Conservation (phyloP, 2,113 vertebrate genomes). For the Centropristis striata region DNA sequence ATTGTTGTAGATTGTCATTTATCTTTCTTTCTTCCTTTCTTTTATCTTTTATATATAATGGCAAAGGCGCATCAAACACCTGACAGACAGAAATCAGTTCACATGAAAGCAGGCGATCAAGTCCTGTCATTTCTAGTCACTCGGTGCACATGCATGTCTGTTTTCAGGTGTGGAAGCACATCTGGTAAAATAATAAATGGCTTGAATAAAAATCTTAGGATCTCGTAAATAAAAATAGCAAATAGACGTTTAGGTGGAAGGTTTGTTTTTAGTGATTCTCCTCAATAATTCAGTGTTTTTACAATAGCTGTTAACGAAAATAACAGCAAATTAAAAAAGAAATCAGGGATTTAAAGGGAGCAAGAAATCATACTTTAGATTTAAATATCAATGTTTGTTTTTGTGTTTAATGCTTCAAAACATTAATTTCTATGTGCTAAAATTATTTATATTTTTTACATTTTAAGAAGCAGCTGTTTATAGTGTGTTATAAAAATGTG, state of each 20-base stretch:
- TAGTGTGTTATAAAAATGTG: background rate
- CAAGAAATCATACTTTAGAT: background rate
- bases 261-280: background rate
- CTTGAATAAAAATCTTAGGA: conserved; percentile 14
- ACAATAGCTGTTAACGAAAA: background rate
- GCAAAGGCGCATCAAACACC: background rate
- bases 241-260: background rate
- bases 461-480: conserved; percentile 4
- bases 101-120: conserved; percentile 39
- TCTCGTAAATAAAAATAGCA: background rate
- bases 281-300: background rate
- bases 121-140: conserved; percentile 33
- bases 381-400: too few relatives aligned
- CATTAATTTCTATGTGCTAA: background rate
- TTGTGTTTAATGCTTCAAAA: background rate
- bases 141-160: background rate
- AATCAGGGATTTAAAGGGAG: background rate
- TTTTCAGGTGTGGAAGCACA: conserved; percentile 29
- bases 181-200: background rate
- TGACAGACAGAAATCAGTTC: conserved; percentile 30
- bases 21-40: background rate
- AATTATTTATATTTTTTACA: background rate
- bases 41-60: background rate
- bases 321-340: background rate
- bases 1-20: background rate